Evolutionary conservation across 2,888 invertebrate species (phyloP), one percentile per base, ranked within the genome.

Genomic region (Hanleya hanleyi): DNA sequence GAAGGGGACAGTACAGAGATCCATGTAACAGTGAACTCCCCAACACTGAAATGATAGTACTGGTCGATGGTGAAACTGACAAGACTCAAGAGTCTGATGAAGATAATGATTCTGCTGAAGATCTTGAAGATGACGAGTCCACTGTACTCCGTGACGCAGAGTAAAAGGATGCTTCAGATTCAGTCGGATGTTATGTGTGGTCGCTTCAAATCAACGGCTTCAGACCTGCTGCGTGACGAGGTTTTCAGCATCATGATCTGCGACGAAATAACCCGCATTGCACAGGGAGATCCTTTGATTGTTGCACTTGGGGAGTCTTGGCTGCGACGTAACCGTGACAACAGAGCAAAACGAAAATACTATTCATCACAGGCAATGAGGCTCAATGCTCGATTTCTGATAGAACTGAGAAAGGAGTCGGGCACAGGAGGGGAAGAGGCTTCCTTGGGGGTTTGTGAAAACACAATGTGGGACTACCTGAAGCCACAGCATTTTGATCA

Each of bases 291-390:
- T 18, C 22, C 33, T n/a, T 38, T 66, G 18, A 66, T 66, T 36
- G 7, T 66, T n/a, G 35, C 37, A 18, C 9, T 66, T 66, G 66
- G 66, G n/a, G 38, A 66, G n/a, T 29, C 22, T 66, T 66, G 66
- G 35, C 35, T 66, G 4, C n/a, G n/a, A 38, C n/a, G 37, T 36
- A 66, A 37, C 32, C n/a, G 18, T n/a, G 66, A 32, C n/a, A 66
- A 66, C 37, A 18, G 22, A 36, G 22, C 37, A 29, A 66, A 38
- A 37, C n/a, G 66, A 37, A 66, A 37, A n/a, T n/a, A 37, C n/a
- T 66, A 26, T 33, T 26, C 66, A 6, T 36, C 36, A n/a, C n/a
- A 26, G n/a, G 22, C 36, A 22, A 66, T 66, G 66, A 33, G 66
- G n/a, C 38, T 66, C 35, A 15, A 18, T 22, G 66, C 66, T 22